Conservation (phyloP, 2,113 vertebrate genomes). For the Clarias macrocephalus region DNA sequence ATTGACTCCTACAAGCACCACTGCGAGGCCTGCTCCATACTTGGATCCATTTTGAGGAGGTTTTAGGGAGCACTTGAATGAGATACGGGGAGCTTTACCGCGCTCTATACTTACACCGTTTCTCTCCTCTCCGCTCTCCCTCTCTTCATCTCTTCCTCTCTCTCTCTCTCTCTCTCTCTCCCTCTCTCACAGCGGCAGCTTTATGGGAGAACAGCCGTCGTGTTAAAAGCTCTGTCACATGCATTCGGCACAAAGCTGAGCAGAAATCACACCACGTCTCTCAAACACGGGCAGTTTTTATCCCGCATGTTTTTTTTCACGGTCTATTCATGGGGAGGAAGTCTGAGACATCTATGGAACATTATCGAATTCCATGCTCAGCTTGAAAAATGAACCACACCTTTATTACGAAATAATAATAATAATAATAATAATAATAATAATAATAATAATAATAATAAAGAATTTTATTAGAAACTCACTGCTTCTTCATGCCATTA, state of each 20-base stretch:
- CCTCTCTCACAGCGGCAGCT: conserved; percentile 52
- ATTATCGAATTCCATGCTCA: neutral
- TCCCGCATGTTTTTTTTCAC: conserved; percentile 19
- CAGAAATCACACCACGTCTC: conserved; percentile 57
- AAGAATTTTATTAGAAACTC: neutral
- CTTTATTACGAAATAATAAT: neutral
- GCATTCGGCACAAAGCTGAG: conserved; percentile 52
- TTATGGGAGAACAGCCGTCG: conserved; percentile 56
- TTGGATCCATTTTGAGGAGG: conserved; percentile 68
- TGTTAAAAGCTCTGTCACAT: conserved; percentile 65
- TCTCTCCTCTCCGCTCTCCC: conserved; percentile 33
- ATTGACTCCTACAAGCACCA: conserved; percentile 62
- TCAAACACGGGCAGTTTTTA: conserved; percentile 47
- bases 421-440: too few relatives aligned
- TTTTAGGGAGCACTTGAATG: conserved; percentile 63
- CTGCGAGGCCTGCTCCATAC: conserved; percentile 64
- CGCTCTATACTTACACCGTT: conserved; percentile 33
- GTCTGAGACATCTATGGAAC: neutral
- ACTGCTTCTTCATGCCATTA: neutral
- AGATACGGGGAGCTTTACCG: conserved; percentile 53
- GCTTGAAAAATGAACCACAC: neutral
- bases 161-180: conserved; percentile 43
- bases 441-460: too few relatives aligned
- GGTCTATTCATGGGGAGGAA: neutral
- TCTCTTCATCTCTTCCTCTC: conserved; percentile 39